These are phyloP conservation scores for Indicator indicator DNA, from an alignment of 2,113 vertebrate species.

Conservation along the genomic window DNA sequence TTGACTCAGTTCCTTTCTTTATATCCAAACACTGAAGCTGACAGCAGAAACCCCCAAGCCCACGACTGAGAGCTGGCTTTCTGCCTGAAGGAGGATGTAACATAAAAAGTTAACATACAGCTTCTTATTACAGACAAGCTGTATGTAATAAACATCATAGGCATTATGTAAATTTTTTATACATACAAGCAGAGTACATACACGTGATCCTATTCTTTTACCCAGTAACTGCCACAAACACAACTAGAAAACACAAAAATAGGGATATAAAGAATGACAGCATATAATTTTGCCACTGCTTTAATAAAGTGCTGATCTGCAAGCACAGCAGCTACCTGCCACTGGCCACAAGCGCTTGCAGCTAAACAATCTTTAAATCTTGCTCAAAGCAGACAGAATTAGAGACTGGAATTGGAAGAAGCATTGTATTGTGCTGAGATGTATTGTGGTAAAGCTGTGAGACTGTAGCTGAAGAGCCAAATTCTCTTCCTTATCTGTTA, in stretches of 20 bases:
- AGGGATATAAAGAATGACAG: background rate
- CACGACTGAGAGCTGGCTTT: background rate
- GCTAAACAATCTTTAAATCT: background rate
- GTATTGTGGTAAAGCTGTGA: background rate
- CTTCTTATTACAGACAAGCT: background rate
- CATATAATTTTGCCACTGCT: background rate
- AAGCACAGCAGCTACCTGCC: background rate
- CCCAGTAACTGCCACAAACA: background rate
- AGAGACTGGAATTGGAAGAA: background rate
- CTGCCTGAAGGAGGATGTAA: background rate
- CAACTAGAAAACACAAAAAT: background rate
- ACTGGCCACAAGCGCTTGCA: background rate
- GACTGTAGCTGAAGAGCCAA: background rate
- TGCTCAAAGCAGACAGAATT: background rate
- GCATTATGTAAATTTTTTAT: background rate
- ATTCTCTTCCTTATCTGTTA: background rate
- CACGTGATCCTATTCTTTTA: background rate
- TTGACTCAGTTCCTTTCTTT: slow-evolving; percentile 15
- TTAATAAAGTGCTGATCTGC: background rate
- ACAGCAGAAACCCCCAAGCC: background rate
- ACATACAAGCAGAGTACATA: background rate
- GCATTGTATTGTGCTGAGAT: background rate
- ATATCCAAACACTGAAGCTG: background rate
- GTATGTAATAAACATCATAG: background rate
- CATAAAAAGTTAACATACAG: background rate